Conservation (phyloP, 1,140 invertebrate species). For the Brachionus koreanus region DNA sequence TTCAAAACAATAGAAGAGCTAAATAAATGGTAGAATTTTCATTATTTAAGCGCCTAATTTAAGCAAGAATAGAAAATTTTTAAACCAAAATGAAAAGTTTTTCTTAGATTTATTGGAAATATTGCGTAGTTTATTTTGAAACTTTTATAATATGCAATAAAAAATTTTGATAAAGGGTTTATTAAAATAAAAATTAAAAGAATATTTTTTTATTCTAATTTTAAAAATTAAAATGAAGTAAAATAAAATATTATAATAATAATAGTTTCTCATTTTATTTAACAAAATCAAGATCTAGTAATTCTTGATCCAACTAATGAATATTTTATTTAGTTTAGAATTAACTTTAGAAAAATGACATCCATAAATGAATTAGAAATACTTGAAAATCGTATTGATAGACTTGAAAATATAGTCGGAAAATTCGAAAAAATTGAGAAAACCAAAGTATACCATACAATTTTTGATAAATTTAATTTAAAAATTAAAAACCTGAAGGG, state of each 20-base stretch:
- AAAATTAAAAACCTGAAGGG: not conserved
- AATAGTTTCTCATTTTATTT: not conserved
- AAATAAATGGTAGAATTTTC: conserved; percentile 7
- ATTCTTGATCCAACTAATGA: not conserved
- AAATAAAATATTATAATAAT: not conserved
- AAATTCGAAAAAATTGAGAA: not conserved
- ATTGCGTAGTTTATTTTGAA: too few relatives aligned
- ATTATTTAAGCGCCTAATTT: too few relatives aligned
- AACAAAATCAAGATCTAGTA: not conserved
- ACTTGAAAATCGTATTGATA: not conserved
- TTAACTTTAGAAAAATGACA: not conserved
- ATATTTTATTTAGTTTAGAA: not conserved
- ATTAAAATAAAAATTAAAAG: too few relatives aligned
- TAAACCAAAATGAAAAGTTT: too few relatives aligned
- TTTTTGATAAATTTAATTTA: not conserved
- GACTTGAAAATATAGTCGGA: conserved; percentile 19
- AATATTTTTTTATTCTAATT: not conserved
- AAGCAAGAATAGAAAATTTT: not conserved
- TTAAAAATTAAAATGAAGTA: not conserved
- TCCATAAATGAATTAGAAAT: not conserved
- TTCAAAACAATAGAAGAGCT: conserved; percentile 24
- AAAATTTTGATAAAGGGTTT: too few relatives aligned
- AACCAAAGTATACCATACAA: not conserved
- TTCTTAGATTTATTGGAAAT: too few relatives aligned
- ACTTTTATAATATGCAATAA: too few relatives aligned